Evolutionary conservation across 2,113 vertebrate species (phyloP).

Genomic region (Ochotona princeps): DNA sequence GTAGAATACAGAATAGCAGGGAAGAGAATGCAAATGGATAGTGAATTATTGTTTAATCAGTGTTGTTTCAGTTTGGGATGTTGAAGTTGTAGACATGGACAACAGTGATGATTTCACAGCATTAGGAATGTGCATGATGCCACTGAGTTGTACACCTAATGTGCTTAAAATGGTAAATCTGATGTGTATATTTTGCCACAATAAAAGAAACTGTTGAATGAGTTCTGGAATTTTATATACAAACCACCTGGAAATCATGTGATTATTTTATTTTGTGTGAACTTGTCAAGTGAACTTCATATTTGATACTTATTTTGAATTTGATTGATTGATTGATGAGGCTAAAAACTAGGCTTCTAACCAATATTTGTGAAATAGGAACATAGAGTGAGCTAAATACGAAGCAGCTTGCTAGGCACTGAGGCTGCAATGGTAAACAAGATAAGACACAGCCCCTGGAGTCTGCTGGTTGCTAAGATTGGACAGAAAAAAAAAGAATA

Average conservation of each 20-base stretch:
- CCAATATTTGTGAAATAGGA: slow-evolving; percentile 22
- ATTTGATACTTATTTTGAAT: slow-evolving; percentile 58
- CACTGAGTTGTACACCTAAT: background rate
- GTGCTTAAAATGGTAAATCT: slow-evolving; percentile 36
- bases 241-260: slow-evolving; percentile 39
- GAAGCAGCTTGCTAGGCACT: slow-evolving; percentile 9
- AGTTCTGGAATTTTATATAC: slow-evolving; percentile 43
- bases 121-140: slow-evolving; percentile 23
- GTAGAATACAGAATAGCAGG: background rate
- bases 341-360: slow-evolving; percentile 49
- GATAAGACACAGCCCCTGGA: slow-evolving; percentile 65
- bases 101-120: background rate
- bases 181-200: slow-evolving; percentile 32
- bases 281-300: slow-evolving; percentile 27
- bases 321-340: slow-evolving; percentile 22
- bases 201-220: slow-evolving; percentile 30
- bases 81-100: slow-evolving; percentile 22
- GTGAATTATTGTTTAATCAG: slow-evolving; percentile 22
- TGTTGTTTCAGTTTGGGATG: slow-evolving; percentile 50
- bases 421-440: slow-evolving; percentile 55
- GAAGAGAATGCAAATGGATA: background rate
- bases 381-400: slow-evolving; percentile 14
- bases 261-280: slow-evolving; percentile 42
- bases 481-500: slow-evolving; percentile 53
- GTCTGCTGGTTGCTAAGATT: slow-evolving; percentile 62